Conservation (phyloP, 2,797 vertebrate species). For the Enteromius argenteus region DNA sequence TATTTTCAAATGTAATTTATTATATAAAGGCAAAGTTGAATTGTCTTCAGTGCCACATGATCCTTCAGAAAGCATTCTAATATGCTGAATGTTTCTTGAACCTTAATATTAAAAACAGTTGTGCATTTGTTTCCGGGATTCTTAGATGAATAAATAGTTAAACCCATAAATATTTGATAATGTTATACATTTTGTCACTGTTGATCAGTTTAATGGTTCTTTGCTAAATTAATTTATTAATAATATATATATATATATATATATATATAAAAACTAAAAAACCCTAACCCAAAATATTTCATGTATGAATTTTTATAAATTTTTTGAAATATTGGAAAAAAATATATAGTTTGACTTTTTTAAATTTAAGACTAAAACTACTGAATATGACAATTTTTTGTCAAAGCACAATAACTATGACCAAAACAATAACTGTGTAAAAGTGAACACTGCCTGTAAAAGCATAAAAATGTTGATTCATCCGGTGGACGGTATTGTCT, state of each 20-base stretch:
- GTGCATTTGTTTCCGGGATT: background rate
- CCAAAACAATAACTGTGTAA: background rate
- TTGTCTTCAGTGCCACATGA: background rate
- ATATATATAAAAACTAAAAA: no score
- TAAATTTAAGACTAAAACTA: no score
- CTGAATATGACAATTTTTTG: background rate
- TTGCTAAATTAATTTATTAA: background rate
- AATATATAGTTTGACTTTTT: background rate
- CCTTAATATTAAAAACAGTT: background rate
- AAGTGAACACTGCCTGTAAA: background rate
- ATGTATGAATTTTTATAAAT: background rate
- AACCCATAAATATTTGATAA: background rate
- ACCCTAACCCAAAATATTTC: no score
- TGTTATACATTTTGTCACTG: background rate
- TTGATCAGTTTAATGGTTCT: background rate
- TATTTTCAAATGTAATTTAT: background rate
- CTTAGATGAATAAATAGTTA: background rate
- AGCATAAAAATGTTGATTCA: slow-evolving; percentile 12
- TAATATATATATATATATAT: no score
- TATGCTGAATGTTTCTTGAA: background rate
- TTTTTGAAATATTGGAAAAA: background rate
- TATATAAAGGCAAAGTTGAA: background rate
- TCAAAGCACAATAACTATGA: background rate
- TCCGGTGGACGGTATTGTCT: slow-evolving; percentile 25
- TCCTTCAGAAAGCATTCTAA: background rate